Percentiles rank a stretch among this genome's conserved stretches.
These are phyloP conservation scores for Fratercula arctica DNA, from an alignment of 2,797 vertebrate genomes.

Conservation along the genomic window DNA sequence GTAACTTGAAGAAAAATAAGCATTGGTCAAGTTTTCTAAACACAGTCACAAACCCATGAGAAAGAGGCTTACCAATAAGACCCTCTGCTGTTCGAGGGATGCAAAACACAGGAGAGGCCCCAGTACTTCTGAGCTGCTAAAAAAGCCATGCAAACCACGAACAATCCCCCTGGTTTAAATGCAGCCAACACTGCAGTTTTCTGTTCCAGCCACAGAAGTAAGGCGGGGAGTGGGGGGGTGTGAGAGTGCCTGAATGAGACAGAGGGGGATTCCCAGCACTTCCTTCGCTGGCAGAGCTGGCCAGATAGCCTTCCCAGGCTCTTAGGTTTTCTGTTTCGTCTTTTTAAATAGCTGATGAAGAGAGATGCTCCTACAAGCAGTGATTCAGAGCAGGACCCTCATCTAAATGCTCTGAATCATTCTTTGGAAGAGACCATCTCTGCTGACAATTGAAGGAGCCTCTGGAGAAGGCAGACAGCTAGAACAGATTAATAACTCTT, in stretches of 20 bases:
- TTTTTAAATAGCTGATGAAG: not conserved
- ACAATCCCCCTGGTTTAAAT: not conserved
- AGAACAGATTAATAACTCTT: not conserved
- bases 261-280: not conserved
- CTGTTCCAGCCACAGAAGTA: not conserved
- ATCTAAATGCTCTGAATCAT: not conserved
- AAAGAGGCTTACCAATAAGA: not conserved
- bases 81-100: not conserved
- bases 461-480: not conserved
- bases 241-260: not conserved
- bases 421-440: not conserved
- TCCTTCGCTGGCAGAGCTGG: not conserved
- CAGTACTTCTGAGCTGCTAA: not conserved
- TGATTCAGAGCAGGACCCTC: not conserved
- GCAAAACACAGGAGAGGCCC: not conserved
- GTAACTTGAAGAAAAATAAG: conserved; percentile 21
- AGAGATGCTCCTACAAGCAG: not conserved
- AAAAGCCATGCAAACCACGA: not conserved
- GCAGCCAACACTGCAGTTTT: not conserved
- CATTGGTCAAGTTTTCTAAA: conserved; percentile 6
- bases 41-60: not conserved
- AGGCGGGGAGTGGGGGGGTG: not conserved
- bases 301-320: not conserved
- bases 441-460: not conserved
- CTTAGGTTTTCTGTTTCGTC: fast-evolving